Percentiles rank a stretch among this genome's conserved stretches.
Conservation (phyloP, 2,888 invertebrate species). For the Odontothrips loti region DNA sequence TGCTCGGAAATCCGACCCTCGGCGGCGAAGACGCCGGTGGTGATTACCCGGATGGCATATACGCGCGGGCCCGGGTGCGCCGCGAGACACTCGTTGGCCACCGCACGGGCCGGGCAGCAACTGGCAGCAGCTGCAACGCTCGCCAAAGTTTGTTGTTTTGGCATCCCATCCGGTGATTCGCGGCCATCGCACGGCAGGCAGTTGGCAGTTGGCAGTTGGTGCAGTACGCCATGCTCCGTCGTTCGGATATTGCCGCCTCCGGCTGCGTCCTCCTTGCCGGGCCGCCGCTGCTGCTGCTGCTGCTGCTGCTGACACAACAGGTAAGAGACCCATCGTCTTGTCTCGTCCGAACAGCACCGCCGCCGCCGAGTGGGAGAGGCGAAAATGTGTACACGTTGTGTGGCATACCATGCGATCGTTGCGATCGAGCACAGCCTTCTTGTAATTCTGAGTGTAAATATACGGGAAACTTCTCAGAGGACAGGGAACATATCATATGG, state of each 20-base stretch:
- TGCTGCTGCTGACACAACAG: background rate
- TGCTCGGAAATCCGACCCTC: background rate
- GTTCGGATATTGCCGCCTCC: background rate
- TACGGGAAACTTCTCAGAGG: no score
- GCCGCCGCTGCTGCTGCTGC: background rate
- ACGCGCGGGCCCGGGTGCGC: background rate
- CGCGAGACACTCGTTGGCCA: background rate
- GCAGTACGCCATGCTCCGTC: background rate
- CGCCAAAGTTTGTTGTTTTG: background rate
- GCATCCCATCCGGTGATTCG: background rate
- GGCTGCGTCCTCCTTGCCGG: background rate
- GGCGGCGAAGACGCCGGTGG: background rate
- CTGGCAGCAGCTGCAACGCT: background rate
- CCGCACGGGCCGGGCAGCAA: background rate
- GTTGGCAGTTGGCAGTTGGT: no score
- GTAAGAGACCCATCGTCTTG: background rate
- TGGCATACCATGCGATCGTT: no score
- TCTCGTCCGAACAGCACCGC: background rate
- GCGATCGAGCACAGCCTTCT: no score
- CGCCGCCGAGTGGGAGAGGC: no score
- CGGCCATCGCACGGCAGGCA: background rate
- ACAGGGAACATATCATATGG: no score
- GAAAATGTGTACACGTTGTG: no score
- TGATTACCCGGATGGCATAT: background rate
- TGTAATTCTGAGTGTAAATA: no score